Conservation (phyloP, 2,888 invertebrate genomes). For the Cremastinae sp. region DNA sequence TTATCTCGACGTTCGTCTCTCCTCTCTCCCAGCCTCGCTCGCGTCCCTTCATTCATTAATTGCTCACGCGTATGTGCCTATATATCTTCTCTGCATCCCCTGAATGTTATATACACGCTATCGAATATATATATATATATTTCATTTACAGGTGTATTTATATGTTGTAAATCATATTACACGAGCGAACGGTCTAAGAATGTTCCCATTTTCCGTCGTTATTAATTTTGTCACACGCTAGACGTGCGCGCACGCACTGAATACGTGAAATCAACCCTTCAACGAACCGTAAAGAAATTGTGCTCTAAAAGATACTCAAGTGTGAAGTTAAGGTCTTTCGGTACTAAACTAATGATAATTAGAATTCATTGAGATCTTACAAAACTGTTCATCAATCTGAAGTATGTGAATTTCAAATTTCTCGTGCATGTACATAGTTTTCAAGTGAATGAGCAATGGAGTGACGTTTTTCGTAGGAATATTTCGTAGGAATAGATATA, state of each 20-base stretch:
- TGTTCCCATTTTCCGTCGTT: conserved; percentile 67
- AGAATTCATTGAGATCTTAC: no score
- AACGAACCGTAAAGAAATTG: conserved; percentile 16
- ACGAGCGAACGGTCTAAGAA: conserved; percentile 69
- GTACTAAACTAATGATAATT: no score
- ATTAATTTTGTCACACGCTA: conserved; percentile 14
- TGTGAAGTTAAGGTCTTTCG: no score
- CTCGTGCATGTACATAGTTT: no score
- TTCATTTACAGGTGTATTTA: conserved; percentile 32
- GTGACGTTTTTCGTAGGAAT: no score
- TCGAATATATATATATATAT: conserved; percentile 6
- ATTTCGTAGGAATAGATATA: no score
- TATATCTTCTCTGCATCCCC: conserved; percentile 42
- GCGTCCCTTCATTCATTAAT: conserved; percentile 35
- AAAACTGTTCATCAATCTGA: no score
- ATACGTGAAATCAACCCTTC: not conserved
- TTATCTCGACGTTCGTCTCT: conserved; percentile 23
- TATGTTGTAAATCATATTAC: conserved; percentile 63
- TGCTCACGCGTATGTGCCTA: conserved; percentile 45
- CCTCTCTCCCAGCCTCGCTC: not conserved
- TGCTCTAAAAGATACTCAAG: no score
- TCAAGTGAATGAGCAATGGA: no score
- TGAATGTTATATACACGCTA: conserved; percentile 48
- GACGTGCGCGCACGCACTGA: not conserved
- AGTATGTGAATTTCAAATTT: no score